Conservation (phyloP, 2,888 invertebrate genomes). For the Meteorus cinctellus region DNA sequence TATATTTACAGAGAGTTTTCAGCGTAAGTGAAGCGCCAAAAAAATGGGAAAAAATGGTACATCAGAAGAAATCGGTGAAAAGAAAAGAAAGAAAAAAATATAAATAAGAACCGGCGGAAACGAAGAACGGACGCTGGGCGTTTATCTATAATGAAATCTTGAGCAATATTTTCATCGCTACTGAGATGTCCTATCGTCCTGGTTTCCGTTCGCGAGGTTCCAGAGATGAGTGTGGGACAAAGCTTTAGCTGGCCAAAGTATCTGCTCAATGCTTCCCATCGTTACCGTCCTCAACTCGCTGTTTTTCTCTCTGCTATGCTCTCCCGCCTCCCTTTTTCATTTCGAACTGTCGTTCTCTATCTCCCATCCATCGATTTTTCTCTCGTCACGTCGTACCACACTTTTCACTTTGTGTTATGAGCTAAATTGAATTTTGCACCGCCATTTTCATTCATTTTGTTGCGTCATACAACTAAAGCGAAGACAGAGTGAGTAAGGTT, state of each 20-base stretch:
- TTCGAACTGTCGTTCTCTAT: neutral
- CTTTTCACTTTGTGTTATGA: slow-evolving; percentile 53
- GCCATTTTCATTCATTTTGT: slow-evolving; percentile 48
- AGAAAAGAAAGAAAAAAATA: slow-evolving; percentile 43
- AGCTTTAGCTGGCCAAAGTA: slow-evolving; percentile 32
- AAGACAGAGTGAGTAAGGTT: slow-evolving; percentile 20
- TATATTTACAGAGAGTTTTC: neutral
- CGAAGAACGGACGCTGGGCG: slow-evolving; percentile 48
- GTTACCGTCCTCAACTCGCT: neutral
- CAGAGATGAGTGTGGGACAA: slow-evolving; percentile 28
- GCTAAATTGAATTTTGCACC: slow-evolving; percentile 53
- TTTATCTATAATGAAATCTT: slow-evolving; percentile 65
- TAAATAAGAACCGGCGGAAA: slow-evolving; percentile 20
- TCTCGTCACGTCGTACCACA: slow-evolving; percentile 37
- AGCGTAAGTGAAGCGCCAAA: neutral
- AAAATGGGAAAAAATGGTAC: slow-evolving; percentile 12
- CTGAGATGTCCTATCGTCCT: slow-evolving; percentile 38
- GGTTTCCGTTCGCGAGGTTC: slow-evolving; percentile 23
- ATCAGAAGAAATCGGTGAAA: slow-evolving; percentile 21
- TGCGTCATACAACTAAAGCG: slow-evolving; percentile 35
- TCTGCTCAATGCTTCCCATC: slow-evolving; percentile 26
- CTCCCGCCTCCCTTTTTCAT: neutral
- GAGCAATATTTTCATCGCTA: slow-evolving; percentile 62
- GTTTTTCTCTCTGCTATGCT: slow-evolving; percentile 6
- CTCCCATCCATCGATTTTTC: slow-evolving; percentile 38